Base-by-base conservation (phyloP, 2,113 vertebrate genomes). In the Seriola rivoliana region DNA sequence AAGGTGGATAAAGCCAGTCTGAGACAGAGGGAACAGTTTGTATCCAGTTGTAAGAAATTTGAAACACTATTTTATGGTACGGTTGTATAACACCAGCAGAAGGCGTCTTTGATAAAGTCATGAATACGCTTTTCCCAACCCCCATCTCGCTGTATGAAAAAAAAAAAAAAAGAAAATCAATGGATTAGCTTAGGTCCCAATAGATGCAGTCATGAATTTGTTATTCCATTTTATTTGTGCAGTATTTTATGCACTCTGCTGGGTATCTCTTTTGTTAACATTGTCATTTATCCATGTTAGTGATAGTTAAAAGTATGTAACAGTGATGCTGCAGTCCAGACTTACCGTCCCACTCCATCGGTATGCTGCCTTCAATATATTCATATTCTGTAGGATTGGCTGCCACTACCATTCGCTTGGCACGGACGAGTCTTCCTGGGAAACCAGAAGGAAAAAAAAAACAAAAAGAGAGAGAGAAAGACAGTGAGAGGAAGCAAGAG, bases 261-360 rank as follows among this genome's bases (percentile, higher is more conserved):
- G 5, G 76, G 48, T 66, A 69, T 48, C 80, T 73, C 72, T 71
- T 82, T 72, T 82, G 81, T 80, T 74, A 70, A 89, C 71, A 70
- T 48, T 72, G 57, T 60, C 59, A 72, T 86, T 82, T 78, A 82
- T 86, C 72, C 32, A 4, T 71, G 64, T 71, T 58, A 23, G 68
- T 74, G 82, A 80, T 71, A 66, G 59, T 29, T 70, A 32, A 70
- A 29, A 84, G 80, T 82, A 55, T 75, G 79, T 57, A 42, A 59
- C 74, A 54, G 66, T 23, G 83, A 88, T 63, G 76, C 72, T 63
- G 73, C 48, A 32, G 80, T 75, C 86, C 71, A 80, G 60, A 91
- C 93, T 96, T 96, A 99, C 98, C 98, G 93, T 99, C 97, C 98
- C 98, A 99, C 95, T 99, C 98, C 19, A 77, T 82, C 85, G 98